Conservation (phyloP, 2,113 vertebrate genomes). For the Potamarius usumacintae region DNA sequence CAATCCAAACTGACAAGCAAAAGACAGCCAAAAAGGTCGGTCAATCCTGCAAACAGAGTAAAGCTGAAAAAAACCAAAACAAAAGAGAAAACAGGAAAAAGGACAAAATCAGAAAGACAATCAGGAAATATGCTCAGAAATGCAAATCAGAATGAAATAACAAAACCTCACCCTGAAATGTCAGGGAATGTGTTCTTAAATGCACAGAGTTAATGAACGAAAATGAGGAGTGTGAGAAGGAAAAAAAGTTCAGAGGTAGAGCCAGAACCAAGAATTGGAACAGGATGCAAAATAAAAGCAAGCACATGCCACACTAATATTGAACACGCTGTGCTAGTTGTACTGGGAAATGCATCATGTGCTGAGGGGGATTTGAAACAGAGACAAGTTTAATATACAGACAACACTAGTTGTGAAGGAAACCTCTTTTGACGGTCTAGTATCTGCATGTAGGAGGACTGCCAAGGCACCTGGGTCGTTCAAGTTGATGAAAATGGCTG, state of each 20-base stretch:
- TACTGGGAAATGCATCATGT: not conserved
- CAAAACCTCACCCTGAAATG: not conserved
- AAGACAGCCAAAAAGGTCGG: not conserved
- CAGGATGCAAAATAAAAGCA: conserved; percentile 1
- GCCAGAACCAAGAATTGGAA: not conserved
- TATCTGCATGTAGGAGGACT: not conserved
- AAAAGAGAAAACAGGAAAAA: not conserved
- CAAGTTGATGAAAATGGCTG: not conserved
- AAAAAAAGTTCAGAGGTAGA: not conserved
- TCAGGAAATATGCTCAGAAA: not conserved
- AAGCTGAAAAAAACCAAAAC: not conserved
- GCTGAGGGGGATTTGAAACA: not conserved
- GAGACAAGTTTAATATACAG: not conserved
- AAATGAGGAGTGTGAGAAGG: not conserved
- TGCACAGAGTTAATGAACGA: not conserved
- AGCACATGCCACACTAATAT: not conserved
- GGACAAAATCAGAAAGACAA: not conserved
- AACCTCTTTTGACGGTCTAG: not conserved
- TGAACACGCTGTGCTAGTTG: not conserved
- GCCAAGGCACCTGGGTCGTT: not conserved
- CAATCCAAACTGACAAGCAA: not conserved
- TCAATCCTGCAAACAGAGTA: not conserved
- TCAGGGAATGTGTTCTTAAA: not conserved
- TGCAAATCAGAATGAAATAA: not conserved
- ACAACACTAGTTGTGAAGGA: not conserved